These are phyloP conservation scores for Diabrotica balteata DNA, from an alignment of 2,888 invertebrate species.

Conservation along the genomic window DNA sequence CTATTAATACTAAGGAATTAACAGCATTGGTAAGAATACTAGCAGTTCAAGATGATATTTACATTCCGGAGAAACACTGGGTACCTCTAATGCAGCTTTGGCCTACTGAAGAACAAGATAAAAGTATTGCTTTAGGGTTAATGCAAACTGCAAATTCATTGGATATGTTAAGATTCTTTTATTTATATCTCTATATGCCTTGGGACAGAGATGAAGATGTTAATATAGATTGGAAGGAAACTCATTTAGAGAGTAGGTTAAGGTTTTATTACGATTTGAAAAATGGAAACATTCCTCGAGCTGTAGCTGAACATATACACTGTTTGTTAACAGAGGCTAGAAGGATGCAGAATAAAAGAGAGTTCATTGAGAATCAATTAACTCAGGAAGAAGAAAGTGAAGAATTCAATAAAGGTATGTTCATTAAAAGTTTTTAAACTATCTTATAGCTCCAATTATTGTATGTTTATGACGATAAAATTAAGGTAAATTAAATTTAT, in stretches of 20 bases:
- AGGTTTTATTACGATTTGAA: slow-evolving; percentile 67
- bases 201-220: slow-evolving; percentile 75
- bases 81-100: slow-evolving; percentile 70
- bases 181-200: slow-evolving; percentile 72
- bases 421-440: slow-evolving; percentile 27
- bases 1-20: slow-evolving; percentile 65
- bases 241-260: slow-evolving; percentile 58
- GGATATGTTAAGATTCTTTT: slow-evolving; percentile 72
- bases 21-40: slow-evolving; percentile 67
- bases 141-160: slow-evolving; percentile 69
- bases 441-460: slow-evolving; percentile 39
- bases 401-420: slow-evolving; percentile 31
- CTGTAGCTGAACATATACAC: slow-evolving; percentile 63
- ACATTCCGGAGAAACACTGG: slow-evolving; percentile 67
- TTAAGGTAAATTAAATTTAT: neutral
- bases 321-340: slow-evolving; percentile 64
- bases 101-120: slow-evolving; percentile 70
- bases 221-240: slow-evolving; percentile 65
- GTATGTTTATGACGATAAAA: no score
- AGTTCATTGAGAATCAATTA: slow-evolving; percentile 59
- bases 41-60: slow-evolving; percentile 70
- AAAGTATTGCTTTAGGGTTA: slow-evolving; percentile 65
- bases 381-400: slow-evolving; percentile 45
- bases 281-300: slow-evolving; percentile 62
- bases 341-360: slow-evolving; percentile 62